Base-by-base conservation (phyloP, 2,113 vertebrate species). In the Glareola pratincola region DNA sequence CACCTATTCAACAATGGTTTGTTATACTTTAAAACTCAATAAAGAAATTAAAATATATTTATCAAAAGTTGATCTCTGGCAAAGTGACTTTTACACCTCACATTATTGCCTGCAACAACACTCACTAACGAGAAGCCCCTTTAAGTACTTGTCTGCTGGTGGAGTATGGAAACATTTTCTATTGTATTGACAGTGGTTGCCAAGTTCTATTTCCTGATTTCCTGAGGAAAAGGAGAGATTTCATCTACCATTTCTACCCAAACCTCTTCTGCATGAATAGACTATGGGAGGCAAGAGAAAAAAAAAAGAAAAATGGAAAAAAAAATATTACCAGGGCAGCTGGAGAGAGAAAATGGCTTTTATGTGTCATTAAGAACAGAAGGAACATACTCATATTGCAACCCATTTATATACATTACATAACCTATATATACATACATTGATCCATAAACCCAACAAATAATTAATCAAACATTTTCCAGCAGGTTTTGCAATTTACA, bases 31-130 rank as follows among this genome's bases (percentile, higher is more conserved):
- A 92, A 96, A 96, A 93, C 66, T 95, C 95, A 92, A 90, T 77
- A 90, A 96, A 85, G 72, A 96, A 92, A 95, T 95, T 95, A 86
- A 95, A 97, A 97, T 93, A 92, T 76, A 93, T 87, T 94, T 94
- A 84, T 96, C 87, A 85, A 69, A 96, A 97, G 68, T 94, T 91
- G 79, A 94, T 97, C 94, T 93, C 73, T 89, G 59, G 39, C 84
- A 88, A 89, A 95, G 66, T 67, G 92, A 95, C 88, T 95, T 93
- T 92, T 85, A 88, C 77, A 85, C 62, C 51, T 95, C 73, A 37
- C 84, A 60, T 83, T 92, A 74, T 53, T 92, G 77, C 88, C 66
- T 89, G 74, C 66, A 95, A 77, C 78, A 92, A 85, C 76, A 90
- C 50, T 93, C 59, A 53, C 68, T 92, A 82, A 88, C 76, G 57